Conservation (phyloP, 1,140 invertebrate species). For the Drosophila aff. region DNA sequence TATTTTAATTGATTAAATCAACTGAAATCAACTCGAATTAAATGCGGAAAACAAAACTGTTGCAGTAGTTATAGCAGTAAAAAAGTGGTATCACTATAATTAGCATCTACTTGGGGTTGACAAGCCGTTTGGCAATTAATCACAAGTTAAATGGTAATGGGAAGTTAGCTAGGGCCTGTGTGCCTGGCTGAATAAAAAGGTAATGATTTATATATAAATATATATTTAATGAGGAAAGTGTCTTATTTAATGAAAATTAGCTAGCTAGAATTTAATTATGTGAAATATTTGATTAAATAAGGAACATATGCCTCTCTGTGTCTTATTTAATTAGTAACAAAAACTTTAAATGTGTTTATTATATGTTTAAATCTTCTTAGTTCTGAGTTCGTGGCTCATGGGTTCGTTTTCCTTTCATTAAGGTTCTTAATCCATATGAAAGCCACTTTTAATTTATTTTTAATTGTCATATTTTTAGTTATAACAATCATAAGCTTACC, state of each 20-base stretch:
- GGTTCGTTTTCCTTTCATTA: neutral
- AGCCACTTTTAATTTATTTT: no score
- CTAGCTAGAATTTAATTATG: neutral
- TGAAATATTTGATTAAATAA: neutral
- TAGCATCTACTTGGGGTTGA: constrained; percentile 1
- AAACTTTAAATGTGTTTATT: no score
- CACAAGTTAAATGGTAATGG: neutral
- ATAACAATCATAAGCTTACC: constrained; percentile 2
- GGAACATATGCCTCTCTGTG: neutral
- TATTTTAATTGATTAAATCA: constrained; percentile 51
- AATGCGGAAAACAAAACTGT: constrained; percentile 27
- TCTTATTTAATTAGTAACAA: no score
- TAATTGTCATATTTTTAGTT: neutral
- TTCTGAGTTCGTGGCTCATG: no score
- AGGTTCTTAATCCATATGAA: neutral
- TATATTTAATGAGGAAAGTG: no score
- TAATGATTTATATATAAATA: neutral
- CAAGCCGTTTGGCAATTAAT: constrained; percentile 6
- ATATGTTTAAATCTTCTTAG: no score
- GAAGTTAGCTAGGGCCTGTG: neutral
- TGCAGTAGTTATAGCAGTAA: constrained; percentile 9
- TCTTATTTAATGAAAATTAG: no score
- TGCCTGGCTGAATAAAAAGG: neutral
- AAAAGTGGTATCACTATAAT: constrained; percentile 33
- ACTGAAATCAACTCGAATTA: constrained; percentile 29